A percentile compares a stretch with the other conserved stretches of the same genome.
These are phyloP conservation scores for Epistrophella euchroma DNA, from an alignment of 2,888 invertebrate species.

Conservation along the genomic window DNA sequence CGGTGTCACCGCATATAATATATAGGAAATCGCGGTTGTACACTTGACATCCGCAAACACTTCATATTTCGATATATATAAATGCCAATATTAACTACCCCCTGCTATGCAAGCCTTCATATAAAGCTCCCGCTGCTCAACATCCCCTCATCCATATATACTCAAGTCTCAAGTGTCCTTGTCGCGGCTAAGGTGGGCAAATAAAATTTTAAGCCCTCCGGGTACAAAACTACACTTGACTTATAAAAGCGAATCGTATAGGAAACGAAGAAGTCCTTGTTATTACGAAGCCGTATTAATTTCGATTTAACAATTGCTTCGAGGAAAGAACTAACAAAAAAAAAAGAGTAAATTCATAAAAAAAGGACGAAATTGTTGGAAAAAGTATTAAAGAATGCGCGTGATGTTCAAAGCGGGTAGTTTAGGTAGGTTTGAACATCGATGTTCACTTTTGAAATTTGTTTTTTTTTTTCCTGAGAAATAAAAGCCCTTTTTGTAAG, in stretches of 20 bases:
- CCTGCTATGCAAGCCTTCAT: constrained; percentile 50
- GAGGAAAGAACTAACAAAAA: constrained; percentile 40
- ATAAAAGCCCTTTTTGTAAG: constrained; percentile 47
- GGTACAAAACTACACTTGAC: constrained; percentile 65
- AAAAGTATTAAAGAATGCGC: constrained; percentile 42
- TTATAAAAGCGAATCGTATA: constrained; percentile 36
- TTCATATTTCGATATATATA: constrained; percentile 51
- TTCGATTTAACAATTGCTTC: constrained; percentile 67
- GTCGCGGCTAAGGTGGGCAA: constrained; percentile 70
- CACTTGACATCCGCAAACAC: constrained; percentile 65
- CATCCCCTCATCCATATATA: neutral
- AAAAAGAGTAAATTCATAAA: constrained; percentile 6
- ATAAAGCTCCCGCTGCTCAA: constrained; percentile 9
- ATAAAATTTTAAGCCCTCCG: constrained; percentile 72
- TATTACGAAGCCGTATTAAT: constrained; percentile 73
- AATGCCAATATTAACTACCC: constrained; percentile 72
- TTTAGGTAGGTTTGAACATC: constrained; percentile 4
- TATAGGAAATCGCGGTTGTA: constrained; percentile 50
- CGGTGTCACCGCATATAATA: constrained; percentile 8
- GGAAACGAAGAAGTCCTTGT: constrained; percentile 64
- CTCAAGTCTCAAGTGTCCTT: constrained; percentile 56
- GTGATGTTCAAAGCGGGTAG: constrained; percentile 44
- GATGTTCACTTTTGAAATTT: constrained; percentile 63
- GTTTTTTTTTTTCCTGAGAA: neutral
- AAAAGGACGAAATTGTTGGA: constrained; percentile 33